Evolutionary conservation across 2,888 invertebrate species (phyloP), one percentile per base, ranked within the genome.

Genomic region (Trisateles emortualis): DNA sequence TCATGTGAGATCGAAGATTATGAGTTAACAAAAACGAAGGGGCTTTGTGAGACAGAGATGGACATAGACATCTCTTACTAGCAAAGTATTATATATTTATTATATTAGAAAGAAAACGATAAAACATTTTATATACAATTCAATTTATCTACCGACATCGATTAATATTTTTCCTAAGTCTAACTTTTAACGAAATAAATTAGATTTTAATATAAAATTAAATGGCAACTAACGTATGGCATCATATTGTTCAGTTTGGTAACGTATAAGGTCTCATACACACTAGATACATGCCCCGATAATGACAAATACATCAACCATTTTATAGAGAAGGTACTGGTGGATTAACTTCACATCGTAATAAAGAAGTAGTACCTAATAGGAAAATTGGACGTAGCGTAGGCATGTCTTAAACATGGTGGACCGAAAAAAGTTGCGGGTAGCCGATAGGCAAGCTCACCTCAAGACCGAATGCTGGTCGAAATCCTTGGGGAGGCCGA

Each of bases 181-280:
- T 69, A 69, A 71, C n/a, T n/a, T 47, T 53, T 51, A 54, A 51
- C 22, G 42, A 42, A 68, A 53, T 48, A 60, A 69, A 69, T 55
- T 43, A 69, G n/a, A 30, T 26, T 63, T 30, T 3, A 26, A 46
- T 57, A 50, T 56, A 58, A 45, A 59, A 55, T 30, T 52, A 52
- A 45, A 52, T 57, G 43, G 53, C 39, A 35, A 44, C 44, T 44
- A 44, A 52, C 36, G 22, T 49, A 48, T 63, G 64, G 72, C 51
- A 57, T 62, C 22, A 43, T 59, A 72, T 55, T 69, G 69, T 72
- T 66, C 59, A 49, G 42, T 62, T 48, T 52, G 59, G 68, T 68
- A 56, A 62, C 69, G 54, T 42, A 47, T 13, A 24, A 45, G 33
- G 32, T 8, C 32, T 40, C 52, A 40, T 8, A 35, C 24, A 42